Base-by-base conservation (phyloP, 2,888 invertebrate species). In the Ichneumoninae sp. region DNA sequence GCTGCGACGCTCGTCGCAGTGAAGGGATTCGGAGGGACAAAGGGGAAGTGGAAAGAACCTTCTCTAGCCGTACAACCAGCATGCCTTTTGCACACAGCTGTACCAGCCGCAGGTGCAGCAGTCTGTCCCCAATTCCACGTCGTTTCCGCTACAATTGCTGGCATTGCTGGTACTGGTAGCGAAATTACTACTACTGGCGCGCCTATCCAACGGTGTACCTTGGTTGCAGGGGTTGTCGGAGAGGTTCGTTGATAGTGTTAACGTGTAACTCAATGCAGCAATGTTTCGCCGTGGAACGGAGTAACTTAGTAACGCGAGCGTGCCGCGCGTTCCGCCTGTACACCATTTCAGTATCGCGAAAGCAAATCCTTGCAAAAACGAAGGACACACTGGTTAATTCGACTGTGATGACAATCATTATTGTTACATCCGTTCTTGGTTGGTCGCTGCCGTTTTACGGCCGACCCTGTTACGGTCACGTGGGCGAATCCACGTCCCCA, bases 191-290 rank as follows among this genome's bases (percentile, higher is more conserved):
- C 65, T 36, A 26, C 76, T 40, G 36, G 4, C 63, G 26, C 19
- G 33, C 7, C 40, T 40, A 47, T 66, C 3, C 22, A 33, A 22
- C 44, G 30, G 50, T 47, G 47, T 69, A 33, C 30, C 44, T 1
- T 40, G 40, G 50, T 70, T 70, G 36, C 30, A 13, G 47, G 5
- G 50, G 54, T 77, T 74, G 57, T 50, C 33, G 22, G 47, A 26
- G 77, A 65, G 77, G 69, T 54, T 63, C 10, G 65, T 7, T 36
- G 77, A 77, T 65, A 36, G 77, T 36, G 73, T 78, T 74, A 84
- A 74, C 74, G 65, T 69, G 13, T 70, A 65, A 16, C 54, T 47
- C 69, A 70, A 74, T 54, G 16, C 26, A 54, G 69, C 16, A 36
- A 19, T 65, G 65, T 78, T 70, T 33, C 73, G 44, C 63, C 69